phyloP scores from a whole-genome alignment of 1,140 invertebrate genomes.

The Drosophila fuyamai region DNA sequence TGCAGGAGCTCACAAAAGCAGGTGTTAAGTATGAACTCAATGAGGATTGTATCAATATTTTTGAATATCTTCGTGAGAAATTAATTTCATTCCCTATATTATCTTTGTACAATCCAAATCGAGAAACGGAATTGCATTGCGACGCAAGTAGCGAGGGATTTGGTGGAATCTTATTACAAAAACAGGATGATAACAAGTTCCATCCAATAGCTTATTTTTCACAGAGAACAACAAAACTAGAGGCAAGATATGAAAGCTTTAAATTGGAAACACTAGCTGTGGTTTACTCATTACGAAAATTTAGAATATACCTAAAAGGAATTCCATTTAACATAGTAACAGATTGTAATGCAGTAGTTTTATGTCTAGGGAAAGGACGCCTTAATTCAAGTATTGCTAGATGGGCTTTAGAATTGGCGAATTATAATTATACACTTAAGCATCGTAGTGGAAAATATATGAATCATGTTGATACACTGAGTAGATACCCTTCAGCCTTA shows the following conservation, averaged over 20 bases:
- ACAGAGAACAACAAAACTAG: background rate
- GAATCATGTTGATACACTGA: no score
- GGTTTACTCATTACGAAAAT: background rate
- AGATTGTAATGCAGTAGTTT: constrained; percentile 3
- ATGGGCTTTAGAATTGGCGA: constrained; percentile 3
- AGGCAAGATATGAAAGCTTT: background rate
- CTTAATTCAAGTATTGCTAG: background rate
- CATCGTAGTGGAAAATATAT: no score
- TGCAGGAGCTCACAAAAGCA: constrained; percentile 2
- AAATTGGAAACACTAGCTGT: constrained; percentile 3
- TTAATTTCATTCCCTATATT: background rate
- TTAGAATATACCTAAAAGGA: constrained; percentile 1
- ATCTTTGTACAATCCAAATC: background rate
- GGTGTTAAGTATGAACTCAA: background rate
- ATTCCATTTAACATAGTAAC: constrained; percentile 3
- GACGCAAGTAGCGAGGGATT: constrained; percentile 1
- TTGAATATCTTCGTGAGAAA: constrained; percentile 1
- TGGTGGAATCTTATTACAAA: background rate
- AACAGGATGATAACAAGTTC: background rate
- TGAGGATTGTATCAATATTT: no score
- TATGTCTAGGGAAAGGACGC: constrained; percentile 1
- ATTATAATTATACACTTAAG: background rate
- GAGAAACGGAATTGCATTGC: background rate
- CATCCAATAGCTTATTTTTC: background rate
- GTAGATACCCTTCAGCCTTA: no score